These are phyloP conservation scores for Pyrocephalus nanus DNA, from an alignment of 2,797 vertebrate species.

Conservation along the genomic window DNA sequence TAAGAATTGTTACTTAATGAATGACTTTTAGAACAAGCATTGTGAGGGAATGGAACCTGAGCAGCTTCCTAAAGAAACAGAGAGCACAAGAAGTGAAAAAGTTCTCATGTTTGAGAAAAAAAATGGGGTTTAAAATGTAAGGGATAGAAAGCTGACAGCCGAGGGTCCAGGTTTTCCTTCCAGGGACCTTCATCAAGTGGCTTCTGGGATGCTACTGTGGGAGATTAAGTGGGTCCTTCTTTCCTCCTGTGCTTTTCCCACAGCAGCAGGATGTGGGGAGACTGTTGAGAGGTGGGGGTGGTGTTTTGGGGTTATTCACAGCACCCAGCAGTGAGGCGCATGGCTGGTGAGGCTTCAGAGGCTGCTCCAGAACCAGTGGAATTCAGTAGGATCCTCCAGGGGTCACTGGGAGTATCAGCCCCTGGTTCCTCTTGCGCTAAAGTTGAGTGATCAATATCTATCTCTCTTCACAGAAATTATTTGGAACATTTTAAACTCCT, in stretches of 20 bases:
- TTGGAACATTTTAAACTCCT: neutral
- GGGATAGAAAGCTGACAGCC: neutral
- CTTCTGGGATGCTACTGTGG: neutral
- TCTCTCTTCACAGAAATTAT: neutral
- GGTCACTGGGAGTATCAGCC: rapidly evolving
- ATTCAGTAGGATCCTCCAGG: neutral
- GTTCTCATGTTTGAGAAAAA: neutral
- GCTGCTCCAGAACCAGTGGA: neutral
- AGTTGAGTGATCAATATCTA: neutral
- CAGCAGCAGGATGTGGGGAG: neutral
- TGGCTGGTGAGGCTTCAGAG: neutral
- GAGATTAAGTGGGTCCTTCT: neutral
- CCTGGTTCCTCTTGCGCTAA: neutral
- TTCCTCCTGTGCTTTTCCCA: neutral
- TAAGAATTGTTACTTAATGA: neutral
- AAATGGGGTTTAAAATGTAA: neutral
- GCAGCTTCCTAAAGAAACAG: neutral
- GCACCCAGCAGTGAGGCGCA: neutral
- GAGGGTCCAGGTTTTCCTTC: rapidly evolving
- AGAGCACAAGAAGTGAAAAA: neutral
- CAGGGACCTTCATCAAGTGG: rapidly evolving
- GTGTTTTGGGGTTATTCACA: neutral
- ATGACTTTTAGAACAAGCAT: neutral
- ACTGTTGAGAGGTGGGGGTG: rapidly evolving
- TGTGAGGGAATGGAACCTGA: neutral